phyloP scores from a whole-genome alignment of 2,113 vertebrate species.

The Alces alces region DNA sequence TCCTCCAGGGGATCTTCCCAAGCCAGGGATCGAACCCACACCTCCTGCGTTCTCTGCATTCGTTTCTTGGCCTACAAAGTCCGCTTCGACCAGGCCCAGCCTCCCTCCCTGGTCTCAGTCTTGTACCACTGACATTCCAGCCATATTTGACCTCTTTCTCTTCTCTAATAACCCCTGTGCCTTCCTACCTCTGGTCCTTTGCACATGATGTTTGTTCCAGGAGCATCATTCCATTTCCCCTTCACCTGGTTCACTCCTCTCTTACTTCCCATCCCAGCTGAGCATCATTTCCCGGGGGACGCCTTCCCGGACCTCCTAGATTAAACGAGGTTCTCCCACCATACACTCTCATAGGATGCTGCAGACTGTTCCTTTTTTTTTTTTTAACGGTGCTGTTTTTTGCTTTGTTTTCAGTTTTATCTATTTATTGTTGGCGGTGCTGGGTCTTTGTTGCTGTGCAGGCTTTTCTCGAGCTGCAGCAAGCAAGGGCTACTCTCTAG shows the following conservation, averaged over 20 bases:
- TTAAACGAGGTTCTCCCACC: neutral
- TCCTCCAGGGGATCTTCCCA: neutral
- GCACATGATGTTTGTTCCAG: neutral
- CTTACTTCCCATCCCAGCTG: neutral
- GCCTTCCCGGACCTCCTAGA: neutral
- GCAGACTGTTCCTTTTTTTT: neutral
- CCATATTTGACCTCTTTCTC: neutral
- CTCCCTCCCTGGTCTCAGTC: neutral
- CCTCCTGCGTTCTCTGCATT: neutral
- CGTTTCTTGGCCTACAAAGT: neutral
- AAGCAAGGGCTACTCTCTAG: neutral
- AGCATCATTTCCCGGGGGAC: neutral
- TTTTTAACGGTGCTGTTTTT: neutral
- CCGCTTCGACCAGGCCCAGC: neutral
- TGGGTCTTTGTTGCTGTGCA: neutral
- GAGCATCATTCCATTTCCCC: neutral
- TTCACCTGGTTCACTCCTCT: neutral
- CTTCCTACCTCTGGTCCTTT: slow-evolving; percentile 20
- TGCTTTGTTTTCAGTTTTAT: neutral
- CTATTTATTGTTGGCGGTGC: neutral
- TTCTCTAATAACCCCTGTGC: neutral
- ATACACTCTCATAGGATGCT: neutral
- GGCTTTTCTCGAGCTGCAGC: neutral
- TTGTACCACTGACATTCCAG: neutral
- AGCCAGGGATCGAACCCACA: neutral